Evolutionary conservation across 2,797 vertebrate species (phyloP), one percentile per base, ranked within the genome.

Genomic region (Sylvia borin): DNA sequence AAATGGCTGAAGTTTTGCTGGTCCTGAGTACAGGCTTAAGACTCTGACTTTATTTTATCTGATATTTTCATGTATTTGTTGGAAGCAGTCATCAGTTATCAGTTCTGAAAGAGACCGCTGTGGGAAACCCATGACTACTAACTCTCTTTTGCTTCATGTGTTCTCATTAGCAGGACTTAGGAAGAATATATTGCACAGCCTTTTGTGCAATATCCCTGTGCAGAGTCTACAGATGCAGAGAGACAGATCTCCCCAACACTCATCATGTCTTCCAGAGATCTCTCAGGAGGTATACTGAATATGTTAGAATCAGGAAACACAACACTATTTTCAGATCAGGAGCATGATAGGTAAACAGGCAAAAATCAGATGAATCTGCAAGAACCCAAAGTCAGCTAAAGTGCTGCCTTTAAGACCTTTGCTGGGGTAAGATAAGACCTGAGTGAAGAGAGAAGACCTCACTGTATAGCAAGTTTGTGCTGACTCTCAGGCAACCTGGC

Each of bases 381-480:
- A 72, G 34, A 85, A 80, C 17, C 6, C 17, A 4, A 73, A 47
- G 34, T 24, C 68, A 88, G 43, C 2, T 54, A 53, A 32, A 60
- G 53, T 62, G 36, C 60, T 91, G 76, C 16, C 68, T 91, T 92
- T 71, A 83, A 90, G 85, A 67, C 45, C 40, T 91, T 68, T 93
- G 34, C 40, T 45, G 61, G 45, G 42, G 48, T 61, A 68, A 72
- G 47, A 77, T 27, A 54, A 83, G 50, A 40, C 18, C 36, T 40
- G 36, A 61, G 36, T 40, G 58, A 27, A 58, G 55, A 58, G n/a
- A 58, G 32, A n/a, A n/a, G 55, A 25, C 24, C 65, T 84, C 61
- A 73, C 26, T 67, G 29, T 22, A 1, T 7, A 87, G 60, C 62
- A 70, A 38, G 27, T 90, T 74, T 92, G 48, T 85, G 57, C 90